Conservation (phyloP, 2,113 vertebrate genomes). For the Physeter macrocephalus region DNA sequence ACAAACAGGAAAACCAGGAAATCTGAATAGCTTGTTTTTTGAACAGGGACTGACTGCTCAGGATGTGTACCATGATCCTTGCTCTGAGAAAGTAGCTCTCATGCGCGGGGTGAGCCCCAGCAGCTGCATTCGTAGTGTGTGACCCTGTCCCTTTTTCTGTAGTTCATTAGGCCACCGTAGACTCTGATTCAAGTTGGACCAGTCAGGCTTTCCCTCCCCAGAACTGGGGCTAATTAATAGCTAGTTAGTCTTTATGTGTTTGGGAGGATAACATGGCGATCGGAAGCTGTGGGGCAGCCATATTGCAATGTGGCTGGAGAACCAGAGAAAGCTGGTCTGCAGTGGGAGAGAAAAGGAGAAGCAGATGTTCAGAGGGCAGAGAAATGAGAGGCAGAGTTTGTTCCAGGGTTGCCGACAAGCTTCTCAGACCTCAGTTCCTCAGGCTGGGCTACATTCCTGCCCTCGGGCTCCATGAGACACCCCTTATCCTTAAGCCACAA, state of each 20-base stretch:
- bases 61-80: not conserved
- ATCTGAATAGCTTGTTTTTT: not conserved
- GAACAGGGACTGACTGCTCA: not conserved
- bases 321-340: not conserved
- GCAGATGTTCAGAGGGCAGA: not conserved
- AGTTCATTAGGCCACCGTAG: not conserved
- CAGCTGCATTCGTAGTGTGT: not conserved
- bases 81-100: not conserved
- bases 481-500: not conserved
- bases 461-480: not conserved
- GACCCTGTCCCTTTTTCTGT: not conserved
- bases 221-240: not conserved
- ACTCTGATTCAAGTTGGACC: not conserved
- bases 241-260: not conserved
- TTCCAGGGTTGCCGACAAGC: not conserved
- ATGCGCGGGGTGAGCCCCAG: not conserved
- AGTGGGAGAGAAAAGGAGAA: not conserved
- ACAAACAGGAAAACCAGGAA: not conserved
- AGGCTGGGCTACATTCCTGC: not conserved
- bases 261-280: not conserved
- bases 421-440: not conserved
- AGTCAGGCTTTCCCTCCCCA: not conserved
- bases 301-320: not conserved
- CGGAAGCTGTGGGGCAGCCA: not conserved
- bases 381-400: not conserved